phyloP scores from a whole-genome alignment of 1,140 invertebrate species.

The Ericerus pela region DNA sequence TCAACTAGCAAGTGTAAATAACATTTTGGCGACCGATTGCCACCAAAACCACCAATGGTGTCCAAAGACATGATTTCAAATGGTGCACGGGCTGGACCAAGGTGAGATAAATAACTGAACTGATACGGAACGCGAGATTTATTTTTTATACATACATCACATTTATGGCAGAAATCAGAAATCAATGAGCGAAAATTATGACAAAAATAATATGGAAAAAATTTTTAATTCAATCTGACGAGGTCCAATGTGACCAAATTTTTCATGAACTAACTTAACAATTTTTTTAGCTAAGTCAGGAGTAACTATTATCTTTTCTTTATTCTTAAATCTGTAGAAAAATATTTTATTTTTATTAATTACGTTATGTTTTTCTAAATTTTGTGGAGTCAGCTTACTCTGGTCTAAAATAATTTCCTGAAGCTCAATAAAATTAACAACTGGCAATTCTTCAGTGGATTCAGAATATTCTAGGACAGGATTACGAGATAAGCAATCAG shows the following conservation, averaged over 20 bases:
- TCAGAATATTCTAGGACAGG: too few species aligned
- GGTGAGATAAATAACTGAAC: conserved; percentile 21
- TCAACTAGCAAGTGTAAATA: too few species aligned
- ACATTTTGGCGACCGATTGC: conserved; percentile 25
- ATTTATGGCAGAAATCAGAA: conserved; percentile 9
- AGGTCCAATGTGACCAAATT: background rate
- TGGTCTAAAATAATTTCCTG: conserved; percentile 8
- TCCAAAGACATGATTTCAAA: conserved; percentile 31
- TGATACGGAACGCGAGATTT: conserved; percentile 19
- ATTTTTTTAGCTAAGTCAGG: background rate
- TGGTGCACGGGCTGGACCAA: conserved; percentile 21
- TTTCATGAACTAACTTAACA: conserved; percentile 3
- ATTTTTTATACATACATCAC: conserved; percentile 20
- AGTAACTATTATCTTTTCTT: background rate
- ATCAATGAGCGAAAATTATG: conserved; percentile 1
- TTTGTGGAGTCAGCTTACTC: background rate
- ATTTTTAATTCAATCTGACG: conserved; percentile 16
- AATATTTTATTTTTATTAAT: background rate
- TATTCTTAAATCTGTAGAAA: background rate
- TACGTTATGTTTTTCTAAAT: background rate
- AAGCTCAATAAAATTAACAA: conserved; percentile 5
- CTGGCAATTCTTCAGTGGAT: conserved; percentile 1
- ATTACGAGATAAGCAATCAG: conserved; percentile 9
- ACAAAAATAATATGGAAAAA: conserved; percentile 15
- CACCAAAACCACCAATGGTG: conserved; percentile 28